phyloP scores from a whole-genome alignment of 2,797 vertebrate genomes.

The Sebastes itinus region DNA sequence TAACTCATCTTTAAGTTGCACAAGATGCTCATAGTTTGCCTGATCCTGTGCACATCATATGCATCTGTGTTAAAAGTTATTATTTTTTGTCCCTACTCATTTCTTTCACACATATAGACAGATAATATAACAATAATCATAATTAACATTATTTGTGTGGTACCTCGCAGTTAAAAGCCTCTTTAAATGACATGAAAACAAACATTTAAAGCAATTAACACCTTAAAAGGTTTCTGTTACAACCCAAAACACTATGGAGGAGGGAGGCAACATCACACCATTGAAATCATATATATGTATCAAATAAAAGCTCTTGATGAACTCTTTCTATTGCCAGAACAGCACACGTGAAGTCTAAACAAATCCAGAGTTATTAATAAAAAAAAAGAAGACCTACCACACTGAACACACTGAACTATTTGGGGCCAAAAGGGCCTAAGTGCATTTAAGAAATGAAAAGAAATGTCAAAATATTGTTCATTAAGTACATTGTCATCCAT shows the following conservation, averaged over 20 bases:
- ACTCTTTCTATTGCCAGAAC: too few relatives aligned
- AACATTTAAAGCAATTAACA: not conserved
- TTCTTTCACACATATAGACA: not conserved
- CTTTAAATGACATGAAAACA: not conserved
- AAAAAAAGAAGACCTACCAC: too few relatives aligned
- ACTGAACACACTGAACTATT: too few relatives aligned
- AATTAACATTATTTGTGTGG: not conserved
- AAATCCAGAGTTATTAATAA: too few relatives aligned
- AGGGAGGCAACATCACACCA: not conserved
- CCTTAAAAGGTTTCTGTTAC: not conserved
- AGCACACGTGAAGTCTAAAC: too few relatives aligned
- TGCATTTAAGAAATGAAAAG: too few relatives aligned
- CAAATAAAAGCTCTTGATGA: too few relatives aligned
- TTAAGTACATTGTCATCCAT: too few relatives aligned
- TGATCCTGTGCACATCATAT: not conserved
- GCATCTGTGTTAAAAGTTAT: not conserved
- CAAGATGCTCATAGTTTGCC: not conserved
- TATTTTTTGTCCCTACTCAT: not conserved
- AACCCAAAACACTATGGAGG: not conserved
- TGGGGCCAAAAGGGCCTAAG: too few relatives aligned
- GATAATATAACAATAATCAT: not conserved
- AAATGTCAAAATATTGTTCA: too few relatives aligned
- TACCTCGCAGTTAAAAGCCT: not conserved
- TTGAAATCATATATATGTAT: not conserved
- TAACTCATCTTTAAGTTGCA: slow-evolving; percentile 2